A percentile compares a stretch with the other conserved stretches of the same genome.
phyloP scores from a whole-genome alignment of 2,113 vertebrate species.

The Chinchilla lanigera region DNA sequence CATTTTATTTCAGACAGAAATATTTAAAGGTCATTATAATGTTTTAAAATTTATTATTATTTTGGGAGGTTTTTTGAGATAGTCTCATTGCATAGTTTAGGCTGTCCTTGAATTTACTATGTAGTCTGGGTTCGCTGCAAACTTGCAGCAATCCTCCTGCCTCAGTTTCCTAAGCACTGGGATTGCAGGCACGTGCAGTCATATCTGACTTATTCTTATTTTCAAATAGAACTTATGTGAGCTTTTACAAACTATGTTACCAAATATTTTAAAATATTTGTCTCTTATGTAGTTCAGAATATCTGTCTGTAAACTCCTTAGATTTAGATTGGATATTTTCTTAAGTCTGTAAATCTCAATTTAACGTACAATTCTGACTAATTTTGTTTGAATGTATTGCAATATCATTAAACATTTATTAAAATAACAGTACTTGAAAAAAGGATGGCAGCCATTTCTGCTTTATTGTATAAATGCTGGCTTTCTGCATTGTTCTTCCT shows the following conservation, averaged over 20 bases:
- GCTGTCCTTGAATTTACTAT: not conserved
- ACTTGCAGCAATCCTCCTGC: not conserved
- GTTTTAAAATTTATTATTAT: not conserved
- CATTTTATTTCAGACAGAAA: slow-evolving; percentile 21
- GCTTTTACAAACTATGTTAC: slow-evolving; percentile 31
- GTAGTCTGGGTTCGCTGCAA: not conserved
- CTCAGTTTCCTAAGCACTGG: not conserved
- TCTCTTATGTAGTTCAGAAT: slow-evolving; percentile 65
- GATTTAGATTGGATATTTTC: slow-evolving; percentile 53
- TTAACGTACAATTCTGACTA: slow-evolving; percentile 26
- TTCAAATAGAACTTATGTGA: slow-evolving; percentile 39
- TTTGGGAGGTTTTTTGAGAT: not conserved
- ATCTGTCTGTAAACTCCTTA: slow-evolving; percentile 58
- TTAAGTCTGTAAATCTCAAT: slow-evolving; percentile 26
- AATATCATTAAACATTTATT: slow-evolving; percentile 17
- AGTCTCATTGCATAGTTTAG: not conserved
- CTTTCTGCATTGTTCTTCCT: not conserved
- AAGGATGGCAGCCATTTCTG: not conserved
- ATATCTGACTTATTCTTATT: not conserved
- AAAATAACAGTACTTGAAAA: slow-evolving; percentile 29
- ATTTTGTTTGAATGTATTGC: slow-evolving; percentile 48
- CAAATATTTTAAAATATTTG: slow-evolving; percentile 65
- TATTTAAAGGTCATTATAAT: slow-evolving; percentile 22
- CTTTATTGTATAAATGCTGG: not conserved
- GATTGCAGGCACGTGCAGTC: not conserved